Percentiles rank a stretch among this genome's conserved stretches.
Evolutionary conservation across 2,888 invertebrate species (phyloP).

Genomic region (Philereme transversata): DNA sequence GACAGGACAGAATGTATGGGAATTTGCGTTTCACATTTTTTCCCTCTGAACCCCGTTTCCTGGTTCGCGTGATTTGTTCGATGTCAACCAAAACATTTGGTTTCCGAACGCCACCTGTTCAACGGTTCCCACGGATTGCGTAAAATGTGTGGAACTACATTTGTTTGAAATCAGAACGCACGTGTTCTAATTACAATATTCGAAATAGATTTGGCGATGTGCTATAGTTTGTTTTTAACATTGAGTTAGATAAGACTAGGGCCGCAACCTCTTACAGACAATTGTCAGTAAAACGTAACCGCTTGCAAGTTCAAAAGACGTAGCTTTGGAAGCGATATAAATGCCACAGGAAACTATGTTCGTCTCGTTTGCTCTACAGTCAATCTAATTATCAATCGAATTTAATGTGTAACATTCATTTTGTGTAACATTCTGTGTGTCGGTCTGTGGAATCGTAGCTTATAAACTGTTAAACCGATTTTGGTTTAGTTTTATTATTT

Average conservation of each 20-base stretch:
- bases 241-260: not conserved
- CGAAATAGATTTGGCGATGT: slow-evolving; percentile 37
- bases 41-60: slow-evolving; percentile 53
- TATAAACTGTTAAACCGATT: too few species aligned
- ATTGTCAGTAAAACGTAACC: too few species aligned
- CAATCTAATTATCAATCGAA: too few species aligned
- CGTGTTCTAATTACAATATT: slow-evolving; percentile 59
- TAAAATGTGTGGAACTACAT: slow-evolving; percentile 38
- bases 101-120: slow-evolving; percentile 68
- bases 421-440: too few species aligned
- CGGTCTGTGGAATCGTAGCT: too few species aligned
- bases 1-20: slow-evolving; percentile 27
- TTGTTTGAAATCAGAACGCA: slow-evolving; percentile 44
- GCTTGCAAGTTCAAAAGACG: too few species aligned
- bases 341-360: too few species aligned
- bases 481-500: too few species aligned
- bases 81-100: slow-evolving; percentile 65
- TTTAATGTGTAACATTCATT: too few species aligned
- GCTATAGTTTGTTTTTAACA: slow-evolving; percentile 42
- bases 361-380: too few species aligned
- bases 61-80: slow-evolving; percentile 69
- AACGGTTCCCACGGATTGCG: slow-evolving; percentile 64
- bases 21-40: slow-evolving; percentile 44
- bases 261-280: too few species aligned
- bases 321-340: too few species aligned